Percentiles rank a stretch among this genome's conserved stretches.
phyloP scores from a whole-genome alignment of 2,888 invertebrate genomes.

The Anodontia alba region DNA sequence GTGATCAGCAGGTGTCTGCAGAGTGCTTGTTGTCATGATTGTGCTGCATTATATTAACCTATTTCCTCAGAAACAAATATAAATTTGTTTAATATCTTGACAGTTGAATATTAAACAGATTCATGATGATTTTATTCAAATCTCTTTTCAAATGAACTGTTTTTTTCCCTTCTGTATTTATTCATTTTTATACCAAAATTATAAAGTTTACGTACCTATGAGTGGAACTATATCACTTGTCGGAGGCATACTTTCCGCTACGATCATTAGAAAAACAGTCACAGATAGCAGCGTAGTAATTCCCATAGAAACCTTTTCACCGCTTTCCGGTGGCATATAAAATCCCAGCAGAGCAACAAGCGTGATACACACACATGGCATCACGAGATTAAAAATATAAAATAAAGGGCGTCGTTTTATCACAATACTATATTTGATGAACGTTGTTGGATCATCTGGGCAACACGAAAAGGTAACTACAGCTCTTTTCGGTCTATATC shows the following conservation, averaged over 20 bases:
- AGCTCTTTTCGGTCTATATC: conserved; percentile 86
- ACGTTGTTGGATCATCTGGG: conserved; percentile 85
- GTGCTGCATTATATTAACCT: too few relatives aligned
- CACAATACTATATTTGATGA: conserved; percentile 86
- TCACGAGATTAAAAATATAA: conserved; percentile 87
- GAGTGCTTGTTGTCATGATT: too few relatives aligned
- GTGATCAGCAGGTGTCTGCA: too few relatives aligned
- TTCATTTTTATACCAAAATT: too few relatives aligned
- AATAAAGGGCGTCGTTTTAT: conserved; percentile 86
- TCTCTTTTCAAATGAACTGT: too few relatives aligned
- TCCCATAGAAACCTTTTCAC: conserved; percentile 86
- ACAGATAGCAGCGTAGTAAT: conserved; percentile 87
- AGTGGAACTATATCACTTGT: conserved; percentile 87
- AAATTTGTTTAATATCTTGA: too few relatives aligned
- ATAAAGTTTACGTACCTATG: conserved; percentile 84
- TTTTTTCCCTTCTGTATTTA: too few relatives aligned
- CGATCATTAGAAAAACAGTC: conserved; percentile 87
- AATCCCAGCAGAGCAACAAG: conserved; percentile 87
- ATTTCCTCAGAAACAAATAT: too few relatives aligned
- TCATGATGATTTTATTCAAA: too few relatives aligned
- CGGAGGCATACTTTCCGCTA: conserved; percentile 87
- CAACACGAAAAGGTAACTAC: conserved; percentile 87
- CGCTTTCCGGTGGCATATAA: conserved; percentile 87
- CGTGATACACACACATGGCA: conserved; percentile 87
- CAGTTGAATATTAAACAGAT: too few relatives aligned